phyloP scores from a whole-genome alignment of 2,888 invertebrate genomes.

The Gonocerus acuteangulatus region DNA sequence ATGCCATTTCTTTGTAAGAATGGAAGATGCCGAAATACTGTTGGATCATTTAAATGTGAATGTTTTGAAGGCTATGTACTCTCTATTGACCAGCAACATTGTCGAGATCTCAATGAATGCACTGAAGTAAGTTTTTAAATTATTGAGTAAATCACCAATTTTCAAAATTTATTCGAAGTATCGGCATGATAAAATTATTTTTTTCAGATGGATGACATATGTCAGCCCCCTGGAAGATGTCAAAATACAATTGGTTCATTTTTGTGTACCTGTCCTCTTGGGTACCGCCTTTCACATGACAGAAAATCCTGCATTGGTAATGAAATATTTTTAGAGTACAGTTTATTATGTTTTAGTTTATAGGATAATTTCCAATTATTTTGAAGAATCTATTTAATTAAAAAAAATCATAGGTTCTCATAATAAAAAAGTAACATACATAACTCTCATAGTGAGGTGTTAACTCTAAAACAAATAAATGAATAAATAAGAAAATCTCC shows the following conservation, averaged over 20 bases:
- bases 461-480: too few species aligned
- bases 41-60: slow-evolving; percentile 72
- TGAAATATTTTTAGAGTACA: slow-evolving; percentile 29
- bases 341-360: too few species aligned
- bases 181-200: neutral
- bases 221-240: slow-evolving; percentile 57
- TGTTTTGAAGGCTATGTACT: slow-evolving; percentile 72
- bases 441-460: too few species aligned
- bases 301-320: slow-evolving; percentile 51
- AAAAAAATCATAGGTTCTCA: too few species aligned
- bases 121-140: slow-evolving; percentile 49
- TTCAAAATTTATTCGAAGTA: neutral
- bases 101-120: slow-evolving; percentile 72
- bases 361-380: too few species aligned
- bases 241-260: slow-evolving; percentile 63
- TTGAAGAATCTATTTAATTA: too few species aligned
- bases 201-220: slow-evolving; percentile 49
- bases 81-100: slow-evolving; percentile 65
- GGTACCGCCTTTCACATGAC: slow-evolving; percentile 61
- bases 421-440: too few species aligned
- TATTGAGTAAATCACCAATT: neutral
- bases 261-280: slow-evolving; percentile 69
- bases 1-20: slow-evolving; percentile 80
- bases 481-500: too few species aligned
- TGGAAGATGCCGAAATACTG: slow-evolving; percentile 70